Conservation (phyloP, 2,113 vertebrate genomes). For the Psophia crepitans region DNA sequence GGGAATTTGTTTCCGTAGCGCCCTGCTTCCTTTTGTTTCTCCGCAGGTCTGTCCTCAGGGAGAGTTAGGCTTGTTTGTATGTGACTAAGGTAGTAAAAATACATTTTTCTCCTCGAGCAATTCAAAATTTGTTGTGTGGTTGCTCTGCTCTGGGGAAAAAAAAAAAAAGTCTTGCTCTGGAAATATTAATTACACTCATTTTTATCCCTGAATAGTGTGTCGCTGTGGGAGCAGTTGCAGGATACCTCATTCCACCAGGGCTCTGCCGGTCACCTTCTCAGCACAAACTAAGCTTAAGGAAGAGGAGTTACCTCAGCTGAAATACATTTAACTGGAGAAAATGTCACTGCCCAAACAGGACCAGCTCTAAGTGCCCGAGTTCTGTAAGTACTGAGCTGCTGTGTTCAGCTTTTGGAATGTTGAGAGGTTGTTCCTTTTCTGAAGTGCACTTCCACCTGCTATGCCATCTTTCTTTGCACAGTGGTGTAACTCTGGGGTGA, state of each 20-base stretch:
- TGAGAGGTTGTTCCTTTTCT: neutral
- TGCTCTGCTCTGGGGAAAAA: neutral
- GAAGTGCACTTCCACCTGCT: neutral
- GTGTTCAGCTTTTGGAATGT: neutral
- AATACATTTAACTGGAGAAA: neutral
- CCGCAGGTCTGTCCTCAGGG: neutral
- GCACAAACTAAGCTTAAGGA: neutral
- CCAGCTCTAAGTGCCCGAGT: fast-evolving
- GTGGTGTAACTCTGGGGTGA: neutral
- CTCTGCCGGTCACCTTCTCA: neutral
- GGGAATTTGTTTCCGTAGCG: neutral
- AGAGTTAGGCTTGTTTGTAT: neutral
- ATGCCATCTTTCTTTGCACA: neutral
- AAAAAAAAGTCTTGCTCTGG: neutral
- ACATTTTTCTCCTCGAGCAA: neutral
- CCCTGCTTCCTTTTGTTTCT: neutral
- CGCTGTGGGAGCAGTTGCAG: neutral
- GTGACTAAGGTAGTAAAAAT: neutral
- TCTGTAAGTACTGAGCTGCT: neutral
- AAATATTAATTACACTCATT: neutral
- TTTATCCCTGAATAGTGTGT: neutral
- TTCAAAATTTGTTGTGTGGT: neutral
- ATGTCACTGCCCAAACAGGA: neutral
- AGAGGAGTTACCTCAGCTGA: neutral
- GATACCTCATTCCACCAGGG: neutral